phyloP scores from a whole-genome alignment of 2,113 vertebrate species.

The Menura novaehollandiae region DNA sequence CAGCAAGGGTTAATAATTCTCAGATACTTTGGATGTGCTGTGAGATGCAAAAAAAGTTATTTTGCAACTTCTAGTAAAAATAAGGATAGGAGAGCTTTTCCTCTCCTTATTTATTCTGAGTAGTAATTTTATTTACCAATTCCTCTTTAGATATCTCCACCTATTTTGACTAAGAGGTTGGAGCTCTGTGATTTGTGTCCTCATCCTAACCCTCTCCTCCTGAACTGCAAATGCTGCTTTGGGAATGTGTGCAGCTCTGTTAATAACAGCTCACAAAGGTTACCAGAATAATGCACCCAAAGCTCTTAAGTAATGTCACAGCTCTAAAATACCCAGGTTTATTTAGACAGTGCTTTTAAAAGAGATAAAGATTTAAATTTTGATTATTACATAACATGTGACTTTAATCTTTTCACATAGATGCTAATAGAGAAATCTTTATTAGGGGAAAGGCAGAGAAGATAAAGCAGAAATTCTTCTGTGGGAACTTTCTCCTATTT shows the following conservation, averaged over 20 bases:
- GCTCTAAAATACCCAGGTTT: conserved; percentile 10
- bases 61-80: background rate
- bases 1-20: background rate
- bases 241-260: background rate
- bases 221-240: background rate
- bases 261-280: background rate
- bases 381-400: conserved; percentile 13
- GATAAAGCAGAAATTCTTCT: background rate
- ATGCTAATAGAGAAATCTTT: background rate
- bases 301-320: conserved; percentile 25
- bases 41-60: background rate
- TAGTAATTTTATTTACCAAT: background rate
- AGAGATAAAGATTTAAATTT: background rate
- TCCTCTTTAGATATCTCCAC: background rate
- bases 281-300: conserved; percentile 30
- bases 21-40: background rate
- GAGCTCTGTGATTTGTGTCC: background rate
- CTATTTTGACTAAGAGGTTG: background rate
- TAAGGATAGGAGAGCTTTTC: background rate
- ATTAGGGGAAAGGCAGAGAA: background rate
- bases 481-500: background rate
- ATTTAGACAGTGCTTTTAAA: background rate
- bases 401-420: background rate
- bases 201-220: background rate
- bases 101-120: background rate